Evolutionary conservation across 2,113 vertebrate genomes (phyloP), one percentile per base, ranked within the genome.

Genomic region (Narcine bancroftii): DNA sequence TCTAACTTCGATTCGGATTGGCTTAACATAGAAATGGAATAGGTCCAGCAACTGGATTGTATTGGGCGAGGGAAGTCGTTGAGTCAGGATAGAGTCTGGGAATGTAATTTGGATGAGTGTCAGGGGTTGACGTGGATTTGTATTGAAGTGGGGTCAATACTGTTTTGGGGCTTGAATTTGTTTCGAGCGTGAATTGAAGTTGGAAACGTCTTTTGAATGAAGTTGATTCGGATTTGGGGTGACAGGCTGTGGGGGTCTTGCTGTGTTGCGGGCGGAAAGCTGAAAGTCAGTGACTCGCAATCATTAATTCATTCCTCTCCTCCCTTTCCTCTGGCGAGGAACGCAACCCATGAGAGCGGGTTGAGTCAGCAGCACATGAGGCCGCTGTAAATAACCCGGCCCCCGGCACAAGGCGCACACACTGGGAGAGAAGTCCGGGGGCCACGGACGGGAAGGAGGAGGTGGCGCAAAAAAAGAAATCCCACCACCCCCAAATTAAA

Each of bases 311-410:
- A 91, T 91, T 91, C 87, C 87, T 91, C 87, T 63, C 63, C 63
- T 69, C 87, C 63, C 73, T 76, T 76, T 76, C 73, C 87, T 91
- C 87, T 69, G 87, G 87, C 87, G 87, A 91, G 60, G 56, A 91
- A 91, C 6, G 53, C 83, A 89, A 89, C 83, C 83, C 83, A 89
- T 91, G 87, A 91, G 63, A 91, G 63, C 87, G 36, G 63, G 21
- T 91, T 91, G 87, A 91, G 87, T 91, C 87, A 91, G 87, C 63
- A 91, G 87, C 63, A 66, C 87, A 91, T 91, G 87, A 91, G 81
- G 87, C 87, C 39, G 63, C 87, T 91, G 87, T 69, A 91, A 66
- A 89, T 66, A 89, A 69, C 87, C 63, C 87, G 39, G 87, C 56
- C 87, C 53, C 81, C 81, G 81, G 81, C 50, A 85, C 50, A 60